Evolutionary conservation across 2,797 vertebrate genomes (phyloP).

Genomic region (Schizothorax lantsangensis): DNA sequence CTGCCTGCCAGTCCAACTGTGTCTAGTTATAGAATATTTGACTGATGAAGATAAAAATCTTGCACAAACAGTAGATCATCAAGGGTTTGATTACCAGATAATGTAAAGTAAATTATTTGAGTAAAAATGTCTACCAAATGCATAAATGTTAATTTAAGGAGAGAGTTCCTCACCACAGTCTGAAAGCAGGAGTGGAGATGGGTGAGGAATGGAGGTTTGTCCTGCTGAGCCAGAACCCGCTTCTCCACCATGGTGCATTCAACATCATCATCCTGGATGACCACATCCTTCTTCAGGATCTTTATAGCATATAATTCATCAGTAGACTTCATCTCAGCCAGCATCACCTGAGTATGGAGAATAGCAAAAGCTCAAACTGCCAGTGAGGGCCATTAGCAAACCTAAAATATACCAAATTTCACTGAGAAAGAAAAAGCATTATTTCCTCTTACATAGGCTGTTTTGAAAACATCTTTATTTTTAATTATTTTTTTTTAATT

Average conservation of each 20-base stretch:
- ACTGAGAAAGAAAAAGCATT: neutral
- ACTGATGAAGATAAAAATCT: neutral
- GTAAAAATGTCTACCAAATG: neutral
- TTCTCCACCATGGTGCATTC: slow-evolving; percentile 99
- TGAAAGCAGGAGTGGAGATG: slow-evolving; percentile 98
- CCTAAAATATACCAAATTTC: neutral
- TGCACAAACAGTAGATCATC: neutral
- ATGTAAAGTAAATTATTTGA: neutral
- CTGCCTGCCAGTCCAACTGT: neutral
- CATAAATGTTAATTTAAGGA: neutral
- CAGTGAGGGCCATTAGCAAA: neutral
- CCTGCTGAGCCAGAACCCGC: slow-evolving; percentile 89
- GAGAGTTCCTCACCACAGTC: slow-evolving; percentile 85
- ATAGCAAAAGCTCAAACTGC: neutral
- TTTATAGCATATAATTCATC: slow-evolving; percentile 95
- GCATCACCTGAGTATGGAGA: slow-evolving; percentile 86
- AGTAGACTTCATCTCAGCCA: slow-evolving; percentile 88
- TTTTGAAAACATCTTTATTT: neutral
- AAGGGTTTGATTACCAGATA: neutral
- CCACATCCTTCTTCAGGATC: slow-evolving; percentile 97
- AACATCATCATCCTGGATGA: slow-evolving; percentile 97
- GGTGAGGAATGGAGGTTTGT: slow-evolving; percentile 94
- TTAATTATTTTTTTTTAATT: neutral
- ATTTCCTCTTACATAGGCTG: neutral
- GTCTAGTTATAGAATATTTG: neutral